A percentile compares a stretch with the other conserved stretches of the same genome.
These are phyloP conservation scores for Tamandua tetradactyla DNA, from an alignment of 2,797 vertebrate genomes.

Conservation along the genomic window DNA sequence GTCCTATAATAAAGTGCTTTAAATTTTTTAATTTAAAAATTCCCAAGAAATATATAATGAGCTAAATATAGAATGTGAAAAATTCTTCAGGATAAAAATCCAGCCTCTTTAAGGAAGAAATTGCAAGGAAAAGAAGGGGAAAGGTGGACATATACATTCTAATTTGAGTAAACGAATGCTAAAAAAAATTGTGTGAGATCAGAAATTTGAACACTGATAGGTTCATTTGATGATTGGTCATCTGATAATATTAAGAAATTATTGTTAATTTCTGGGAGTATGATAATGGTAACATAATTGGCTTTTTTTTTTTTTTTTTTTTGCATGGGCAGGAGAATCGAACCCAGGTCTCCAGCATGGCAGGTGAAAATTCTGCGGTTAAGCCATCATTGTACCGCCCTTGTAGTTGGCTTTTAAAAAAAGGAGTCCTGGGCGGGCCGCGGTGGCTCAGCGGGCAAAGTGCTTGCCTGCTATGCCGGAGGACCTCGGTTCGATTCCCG, in stretches of 20 bases:
- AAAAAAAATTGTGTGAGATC: neutral
- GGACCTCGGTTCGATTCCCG: no score
- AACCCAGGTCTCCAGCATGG: no score
- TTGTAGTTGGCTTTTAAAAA: neutral
- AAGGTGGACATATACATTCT: neutral
- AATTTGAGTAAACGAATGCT: neutral
- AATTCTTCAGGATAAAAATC: neutral
- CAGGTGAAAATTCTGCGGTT: no score
- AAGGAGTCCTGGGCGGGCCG: neutral
- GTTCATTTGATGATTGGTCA: neutral
- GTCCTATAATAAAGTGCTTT: neutral
- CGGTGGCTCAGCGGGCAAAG: no score
- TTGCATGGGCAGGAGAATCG: no score
- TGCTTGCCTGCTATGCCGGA: no score
- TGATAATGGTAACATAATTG: neutral
- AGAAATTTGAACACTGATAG: neutral
- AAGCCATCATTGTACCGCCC: no score
- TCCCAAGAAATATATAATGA: neutral
- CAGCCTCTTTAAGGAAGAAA: neutral
- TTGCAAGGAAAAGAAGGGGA: neutral
- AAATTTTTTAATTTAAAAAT: neutral
- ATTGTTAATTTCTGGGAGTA: neutral
- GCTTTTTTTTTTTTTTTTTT: no score
- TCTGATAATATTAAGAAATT: neutral
- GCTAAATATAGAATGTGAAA: neutral